phyloP scores from a whole-genome alignment of 1,140 invertebrate genomes.

The Mya arenaria region DNA sequence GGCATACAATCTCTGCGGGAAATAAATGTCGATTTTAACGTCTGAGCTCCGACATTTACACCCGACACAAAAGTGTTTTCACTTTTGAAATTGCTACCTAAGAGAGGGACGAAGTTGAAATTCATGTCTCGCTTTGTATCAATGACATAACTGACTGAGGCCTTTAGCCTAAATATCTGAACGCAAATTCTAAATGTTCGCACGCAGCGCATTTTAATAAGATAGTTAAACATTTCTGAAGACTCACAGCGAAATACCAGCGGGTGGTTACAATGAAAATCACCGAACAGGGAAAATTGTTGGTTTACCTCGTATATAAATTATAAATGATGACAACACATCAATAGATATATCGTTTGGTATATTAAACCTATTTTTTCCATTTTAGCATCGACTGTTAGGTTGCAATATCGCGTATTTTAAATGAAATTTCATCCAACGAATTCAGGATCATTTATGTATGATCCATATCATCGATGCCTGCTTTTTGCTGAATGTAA shows the following conservation, averaged over 20 bases:
- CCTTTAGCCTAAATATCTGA: neutral
- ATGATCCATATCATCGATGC: too few relatives aligned
- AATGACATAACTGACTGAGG: conserved; percentile 12
- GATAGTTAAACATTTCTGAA: conserved; percentile 18
- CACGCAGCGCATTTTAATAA: conserved; percentile 24
- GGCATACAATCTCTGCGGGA: too few relatives aligned
- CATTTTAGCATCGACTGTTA: too few relatives aligned
- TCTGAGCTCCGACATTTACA: too few relatives aligned
- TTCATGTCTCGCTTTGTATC: conserved; percentile 1
- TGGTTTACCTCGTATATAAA: conserved; percentile 25
- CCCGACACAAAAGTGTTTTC: too few relatives aligned
- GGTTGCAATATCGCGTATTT: too few relatives aligned
- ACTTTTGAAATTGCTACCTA: too few relatives aligned
- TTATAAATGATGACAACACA: neutral
- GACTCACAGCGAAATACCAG: neutral
- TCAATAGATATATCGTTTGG: conserved; percentile 10
- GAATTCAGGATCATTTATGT: too few relatives aligned
- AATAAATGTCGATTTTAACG: too few relatives aligned
- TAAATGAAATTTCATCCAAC: too few relatives aligned
- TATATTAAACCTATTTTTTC: neutral
- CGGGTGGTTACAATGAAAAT: neutral
- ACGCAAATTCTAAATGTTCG: conserved; percentile 8
- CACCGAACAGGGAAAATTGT: conserved; percentile 30
- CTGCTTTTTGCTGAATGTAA: too few relatives aligned
- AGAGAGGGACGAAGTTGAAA: too few relatives aligned